Evolutionary conservation across 2,888 invertebrate species (phyloP).

Genomic region (Acanthococcus lagerstroemiae): DNA sequence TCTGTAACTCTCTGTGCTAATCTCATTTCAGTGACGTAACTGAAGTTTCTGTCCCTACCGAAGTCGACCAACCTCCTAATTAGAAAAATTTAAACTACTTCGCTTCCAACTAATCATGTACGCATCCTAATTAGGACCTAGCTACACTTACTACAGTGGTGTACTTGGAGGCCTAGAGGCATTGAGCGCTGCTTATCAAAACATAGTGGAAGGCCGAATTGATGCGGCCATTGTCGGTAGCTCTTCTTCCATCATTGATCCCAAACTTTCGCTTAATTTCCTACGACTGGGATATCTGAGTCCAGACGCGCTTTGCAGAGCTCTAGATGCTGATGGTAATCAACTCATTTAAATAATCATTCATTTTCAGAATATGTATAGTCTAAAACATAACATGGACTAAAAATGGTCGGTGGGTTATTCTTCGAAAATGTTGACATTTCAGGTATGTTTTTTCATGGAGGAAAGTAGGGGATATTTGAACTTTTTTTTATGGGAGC

Average conservation of each 20-base stretch:
- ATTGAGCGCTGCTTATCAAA: conserved; percentile 45
- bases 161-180: conserved; percentile 57
- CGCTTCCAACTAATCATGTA: neutral
- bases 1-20: neutral
- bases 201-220: conserved; percentile 43
- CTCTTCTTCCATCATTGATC: conserved; percentile 48
- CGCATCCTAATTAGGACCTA: conserved; percentile 43
- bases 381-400: too few species aligned
- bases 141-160: conserved; percentile 50
- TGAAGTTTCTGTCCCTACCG: too few species aligned
- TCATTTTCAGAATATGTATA: too few species aligned
- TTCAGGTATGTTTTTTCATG: too few species aligned
- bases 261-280: conserved; percentile 53
- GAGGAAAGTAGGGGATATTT: too few species aligned
- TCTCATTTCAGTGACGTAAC: too few species aligned
- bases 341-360: too few species aligned
- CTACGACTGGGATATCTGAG: conserved; percentile 46
- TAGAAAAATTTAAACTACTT: neutral
- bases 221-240: conserved; percentile 52
- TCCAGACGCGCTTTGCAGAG: conserved; percentile 13
- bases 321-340: conserved; percentile 30
- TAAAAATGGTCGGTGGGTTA: too few species aligned
- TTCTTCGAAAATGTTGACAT: too few species aligned
- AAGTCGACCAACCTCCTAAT: too few species aligned
- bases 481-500: too few species aligned